Evolutionary conservation across 1,140 invertebrate species (phyloP).

Genomic region (Drosophila biarmipes): DNA sequence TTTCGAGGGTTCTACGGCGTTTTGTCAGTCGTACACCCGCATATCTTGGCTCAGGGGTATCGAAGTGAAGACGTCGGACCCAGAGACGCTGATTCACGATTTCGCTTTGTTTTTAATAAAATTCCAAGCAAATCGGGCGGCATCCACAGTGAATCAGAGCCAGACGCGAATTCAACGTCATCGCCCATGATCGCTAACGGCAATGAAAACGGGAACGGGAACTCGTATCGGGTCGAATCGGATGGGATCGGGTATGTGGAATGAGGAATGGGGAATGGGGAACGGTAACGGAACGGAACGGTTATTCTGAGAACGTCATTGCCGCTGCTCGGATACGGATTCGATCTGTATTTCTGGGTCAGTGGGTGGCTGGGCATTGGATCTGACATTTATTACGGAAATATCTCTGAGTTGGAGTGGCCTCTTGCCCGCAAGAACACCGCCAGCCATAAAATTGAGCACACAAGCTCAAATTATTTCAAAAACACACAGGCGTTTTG

Average conservation of each 20-base stretch:
- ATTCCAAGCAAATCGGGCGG: conserved; percentile 61
- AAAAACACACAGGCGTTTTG: neutral
- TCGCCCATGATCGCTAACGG: conserved; percentile 20
- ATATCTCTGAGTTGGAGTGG: neutral
- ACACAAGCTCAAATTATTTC: neutral
- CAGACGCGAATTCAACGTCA: conserved; percentile 29
- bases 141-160: conserved; percentile 53
- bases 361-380: neutral
- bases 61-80: neutral
- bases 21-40: conserved; percentile 26
- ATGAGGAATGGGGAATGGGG: too few relatives aligned
- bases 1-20: conserved; percentile 5
- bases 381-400: conserved; percentile 6
- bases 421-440: neutral
- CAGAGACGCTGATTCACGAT: conserved; percentile 45
- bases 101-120: conserved; percentile 44
- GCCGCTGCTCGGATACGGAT: neutral
- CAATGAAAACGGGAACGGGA: conserved; percentile 17
- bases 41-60: conserved; percentile 14
- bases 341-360: conserved; percentile 13
- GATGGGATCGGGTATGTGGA: neutral
- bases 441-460: neutral
- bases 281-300: neutral
- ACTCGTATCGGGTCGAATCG: conserved; percentile 4
- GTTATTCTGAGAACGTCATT: conserved; percentile 2